phyloP scores from a whole-genome alignment of 1,140 invertebrate genomes.

The Lethocerus indicus region DNA sequence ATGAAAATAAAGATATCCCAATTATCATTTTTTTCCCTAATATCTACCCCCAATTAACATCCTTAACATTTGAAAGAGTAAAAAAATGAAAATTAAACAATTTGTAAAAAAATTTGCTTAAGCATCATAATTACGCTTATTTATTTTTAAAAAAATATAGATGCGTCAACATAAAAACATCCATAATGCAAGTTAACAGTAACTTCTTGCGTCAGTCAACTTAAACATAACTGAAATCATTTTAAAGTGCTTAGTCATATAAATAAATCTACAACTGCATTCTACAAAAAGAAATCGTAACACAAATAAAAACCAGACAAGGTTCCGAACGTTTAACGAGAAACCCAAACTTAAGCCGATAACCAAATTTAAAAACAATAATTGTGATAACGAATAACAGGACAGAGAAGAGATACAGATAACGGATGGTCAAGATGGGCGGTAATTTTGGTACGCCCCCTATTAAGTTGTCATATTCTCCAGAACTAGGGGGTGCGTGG shows the following conservation, averaged over 20 bases:
- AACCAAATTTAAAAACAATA: constrained; percentile 20
- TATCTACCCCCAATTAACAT: constrained; percentile 11
- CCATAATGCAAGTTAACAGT: constrained; percentile 13
- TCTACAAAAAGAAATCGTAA: constrained; percentile 18
- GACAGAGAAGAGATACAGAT: constrained; percentile 9
- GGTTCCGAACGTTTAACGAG: constrained; percentile 18
- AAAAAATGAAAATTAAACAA: constrained; percentile 4
- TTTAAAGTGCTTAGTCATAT: constrained; percentile 14
- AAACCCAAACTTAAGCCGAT: constrained; percentile 16
- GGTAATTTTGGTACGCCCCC: constrained; percentile 21
- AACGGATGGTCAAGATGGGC: background rate
- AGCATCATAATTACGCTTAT: constrained; percentile 5
- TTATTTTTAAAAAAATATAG: constrained; percentile 9
- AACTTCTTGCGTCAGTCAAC: constrained; percentile 18
- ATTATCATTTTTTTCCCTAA: background rate
- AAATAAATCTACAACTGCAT: constrained; percentile 18
- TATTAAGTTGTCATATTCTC: constrained; percentile 29
- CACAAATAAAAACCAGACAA: constrained; percentile 16
- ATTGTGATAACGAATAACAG: constrained; percentile 16
- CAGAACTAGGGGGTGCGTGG: constrained; percentile 27
- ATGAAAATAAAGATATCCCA: background rate
- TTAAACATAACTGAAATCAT: constrained; percentile 10
- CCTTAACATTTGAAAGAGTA: constrained; percentile 3
- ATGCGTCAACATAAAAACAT: constrained; percentile 10
- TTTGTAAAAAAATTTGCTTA: constrained; percentile 2